Base-by-base conservation (phyloP, 2,797 vertebrate genomes). In the Antennarius maculatus region DNA sequence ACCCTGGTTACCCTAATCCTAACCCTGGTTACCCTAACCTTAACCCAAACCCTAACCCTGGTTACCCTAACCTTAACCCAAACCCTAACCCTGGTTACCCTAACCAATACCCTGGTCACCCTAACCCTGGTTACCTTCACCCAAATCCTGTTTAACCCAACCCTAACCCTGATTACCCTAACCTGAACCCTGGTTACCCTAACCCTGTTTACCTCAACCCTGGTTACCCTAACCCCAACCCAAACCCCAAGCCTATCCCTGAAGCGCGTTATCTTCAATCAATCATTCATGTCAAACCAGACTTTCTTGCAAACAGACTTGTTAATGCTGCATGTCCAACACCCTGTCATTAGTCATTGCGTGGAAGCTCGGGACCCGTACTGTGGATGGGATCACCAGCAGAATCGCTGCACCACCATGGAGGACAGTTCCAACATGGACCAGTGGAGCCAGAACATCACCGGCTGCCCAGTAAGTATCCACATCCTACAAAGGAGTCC, bases 311-410 rank as follows among this genome's bases (percentile, higher is more conserved):
- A 37, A 34, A 9, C 11, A 31, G 17, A 27, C 64, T 56, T 29
- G 2, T 45, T 52, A 2, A 51, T 17, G 52, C 17, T 27, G 23
- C 51, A 27, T 4, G 45, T 54, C 14, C 23, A 46, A 11, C 52
- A 18, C 37, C 48, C 66, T 62, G 69, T 0, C 51, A 5, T 52
- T 18, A 99, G 97, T 54, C 71, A 92, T 18, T 99, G 97, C 83
- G 83, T 96, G 76, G 95, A 94, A 53, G 96, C 96, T n/a, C 95
- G 96, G 76, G 97, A 99, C 85, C 97, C 97, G 3, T 99, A 99
- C 48, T 99, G 97, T 13, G 97, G 97, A 65, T 99, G 97, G 97
- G 97, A 99, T 71, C 73, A 89, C 67, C 93, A 94, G 60, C 92
- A 95, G 92, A 95, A 92, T 83, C 95, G 93, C 47, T 99, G 97